Base-by-base conservation (phyloP, 2,888 invertebrate genomes). In the Ctena decussata region DNA sequence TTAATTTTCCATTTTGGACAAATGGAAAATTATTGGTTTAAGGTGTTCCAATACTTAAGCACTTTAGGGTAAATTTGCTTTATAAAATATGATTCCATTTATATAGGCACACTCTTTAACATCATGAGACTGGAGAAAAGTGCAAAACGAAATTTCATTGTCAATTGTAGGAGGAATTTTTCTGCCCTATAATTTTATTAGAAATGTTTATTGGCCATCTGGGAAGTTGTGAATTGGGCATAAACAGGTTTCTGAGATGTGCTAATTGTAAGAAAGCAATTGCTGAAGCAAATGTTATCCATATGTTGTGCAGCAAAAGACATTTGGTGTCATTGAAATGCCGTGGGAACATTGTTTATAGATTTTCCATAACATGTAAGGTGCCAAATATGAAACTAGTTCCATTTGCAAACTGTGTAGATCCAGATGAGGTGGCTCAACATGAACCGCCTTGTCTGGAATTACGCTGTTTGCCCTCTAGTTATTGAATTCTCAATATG, bases 161-260 rank as follows among this genome's bases (percentile, higher is more conserved):
- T 53, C 53, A 53, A 53, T n/a, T 21, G n/a, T 5, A 53, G 53
- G 53, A 53, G 53, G 5, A n/a, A 53, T 11, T 53, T 53, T 53
- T n/a, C n/a, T n/a, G 21, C 53, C 53, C 5, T 53, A 53, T 53
- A 53, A 53, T 53, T 53, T 53, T 53, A 53, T 53, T 53, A 53
- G 53, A 21, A 18, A 11, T n/a, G n/a, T 53, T 53, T 53, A 53
- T 53, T 53, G 53, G 53, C 21, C 53, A n/a, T 53, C 53, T 53
- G 53, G 53, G 53, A 53, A 53, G 21, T n/a, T 21, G 21, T 53
- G 21, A 53, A 53, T 53, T 53, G 53, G 53, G n/a, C 53, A n/a
- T 53, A 53, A 53, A 53, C n/a, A 53, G 53, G 53, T 53, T 53
- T 53, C 53, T 41, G 53, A 53, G 53, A 53, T 53, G 53, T 53